phyloP scores from a whole-genome alignment of 2,888 invertebrate genomes.

The Venustoraphidia nigricollis region DNA sequence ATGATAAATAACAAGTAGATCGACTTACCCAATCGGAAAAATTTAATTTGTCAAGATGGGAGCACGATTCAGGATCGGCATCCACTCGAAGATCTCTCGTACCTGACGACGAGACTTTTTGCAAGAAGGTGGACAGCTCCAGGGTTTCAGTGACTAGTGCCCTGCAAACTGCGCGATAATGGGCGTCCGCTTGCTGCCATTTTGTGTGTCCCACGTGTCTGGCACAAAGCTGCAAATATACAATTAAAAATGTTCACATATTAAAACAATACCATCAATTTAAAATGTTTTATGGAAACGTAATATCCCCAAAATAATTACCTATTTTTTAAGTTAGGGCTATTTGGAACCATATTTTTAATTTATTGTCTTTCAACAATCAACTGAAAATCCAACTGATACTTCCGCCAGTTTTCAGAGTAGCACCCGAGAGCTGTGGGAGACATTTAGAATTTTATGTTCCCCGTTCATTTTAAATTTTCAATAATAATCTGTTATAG shows the following conservation, averaged over 20 bases:
- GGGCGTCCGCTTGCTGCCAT: slow-evolving; percentile 50
- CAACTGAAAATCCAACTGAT: too few species aligned
- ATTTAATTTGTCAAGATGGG: slow-evolving; percentile 65
- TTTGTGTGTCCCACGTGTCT: slow-evolving; percentile 29
- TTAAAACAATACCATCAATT: background rate
- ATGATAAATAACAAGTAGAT: slow-evolving; percentile 2
- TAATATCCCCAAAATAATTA: too few species aligned
- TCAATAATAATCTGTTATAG: too few species aligned
- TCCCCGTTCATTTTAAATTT: too few species aligned
- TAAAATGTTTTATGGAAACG: background rate
- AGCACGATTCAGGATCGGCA: slow-evolving; percentile 43
- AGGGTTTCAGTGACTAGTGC: slow-evolving; percentile 84
- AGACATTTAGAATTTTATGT: too few species aligned
- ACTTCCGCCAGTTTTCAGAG: too few species aligned
- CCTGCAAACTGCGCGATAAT: slow-evolving; percentile 84
- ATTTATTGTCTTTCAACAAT: too few species aligned
- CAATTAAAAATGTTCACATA: background rate
- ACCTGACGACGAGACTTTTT: slow-evolving; percentile 55
- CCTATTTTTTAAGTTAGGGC: too few species aligned
- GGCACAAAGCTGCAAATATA: slow-evolving; percentile 31
- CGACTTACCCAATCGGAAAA: slow-evolving; percentile 79
- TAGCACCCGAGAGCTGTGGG: too few species aligned
- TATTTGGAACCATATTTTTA: too few species aligned
- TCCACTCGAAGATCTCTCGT: slow-evolving; percentile 47
- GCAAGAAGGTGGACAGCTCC: slow-evolving; percentile 80